Conservation (phyloP, 2,113 vertebrate species). For the Equus quagga region DNA sequence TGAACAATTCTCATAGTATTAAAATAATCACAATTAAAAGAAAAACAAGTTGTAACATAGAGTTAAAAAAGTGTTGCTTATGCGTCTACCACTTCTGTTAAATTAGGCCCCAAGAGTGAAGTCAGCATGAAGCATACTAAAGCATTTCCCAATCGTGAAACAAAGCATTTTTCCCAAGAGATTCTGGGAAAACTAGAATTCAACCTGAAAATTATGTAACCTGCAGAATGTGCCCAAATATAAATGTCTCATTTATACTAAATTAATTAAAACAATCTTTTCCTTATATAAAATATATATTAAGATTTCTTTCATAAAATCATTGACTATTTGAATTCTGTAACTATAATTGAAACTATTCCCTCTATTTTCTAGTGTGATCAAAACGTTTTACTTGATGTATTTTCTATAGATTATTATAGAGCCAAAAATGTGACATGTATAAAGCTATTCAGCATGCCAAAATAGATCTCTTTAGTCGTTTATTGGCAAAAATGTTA, state of each 20-base stretch:
- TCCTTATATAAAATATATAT: neutral
- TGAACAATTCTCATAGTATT: neutral
- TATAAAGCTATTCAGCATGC: neutral
- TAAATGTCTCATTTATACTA: neutral
- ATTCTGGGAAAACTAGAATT: neutral
- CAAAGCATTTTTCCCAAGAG: neutral
- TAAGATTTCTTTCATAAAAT: neutral
- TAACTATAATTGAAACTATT: neutral
- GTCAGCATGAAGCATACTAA: neutral
- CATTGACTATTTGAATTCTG: neutral
- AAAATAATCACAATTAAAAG: constrained; percentile 55
- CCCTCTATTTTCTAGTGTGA: neutral
- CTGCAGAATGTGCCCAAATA: neutral
- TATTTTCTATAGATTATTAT: neutral
- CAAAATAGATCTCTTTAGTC: neutral
- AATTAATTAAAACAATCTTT: constrained; percentile 10
- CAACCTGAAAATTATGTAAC: constrained; percentile 5
- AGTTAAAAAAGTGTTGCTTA: neutral
- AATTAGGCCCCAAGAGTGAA: constrained; percentile 29
- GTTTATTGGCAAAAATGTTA: neutral
- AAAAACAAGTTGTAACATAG: constrained; percentile 50
- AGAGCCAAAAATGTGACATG: neutral
- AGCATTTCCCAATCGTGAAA: neutral
- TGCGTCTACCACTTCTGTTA: neutral
- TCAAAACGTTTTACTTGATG: neutral